Base-by-base conservation (phyloP, 2,113 vertebrate genomes). In the Neofelis nebulosa region DNA sequence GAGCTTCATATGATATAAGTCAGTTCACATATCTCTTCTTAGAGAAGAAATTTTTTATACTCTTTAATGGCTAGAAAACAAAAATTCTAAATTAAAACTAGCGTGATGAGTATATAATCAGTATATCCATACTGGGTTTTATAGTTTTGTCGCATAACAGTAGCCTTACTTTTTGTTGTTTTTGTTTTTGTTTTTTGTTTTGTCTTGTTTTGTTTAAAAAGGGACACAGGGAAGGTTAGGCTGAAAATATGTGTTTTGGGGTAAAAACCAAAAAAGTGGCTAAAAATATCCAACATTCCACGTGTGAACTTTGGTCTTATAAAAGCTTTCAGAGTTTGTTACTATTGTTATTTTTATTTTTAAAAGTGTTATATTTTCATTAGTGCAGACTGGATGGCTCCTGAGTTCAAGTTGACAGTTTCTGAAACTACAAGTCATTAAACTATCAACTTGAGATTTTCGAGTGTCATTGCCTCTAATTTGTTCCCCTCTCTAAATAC, bases 1-100 rank as follows among this genome's bases (percentile, higher is more conserved):
- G 90, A 98, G 94, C 52, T 48, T 84, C 95, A 21, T 96, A 82
- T 97, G 95, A 96, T 96, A 97, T 97, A 96, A 96, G 29, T 82
- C 93, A 97, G 55, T 97, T 92, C 94, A 98, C 88, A 76, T 97
- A 86, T 90, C 88, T 97, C 88, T 96, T 97, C 86, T 89, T 93
- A 88, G 80, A 97, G 68, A 92, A 90, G 19, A 48, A 66, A 0
- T 86, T 66, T 96, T 96, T 80, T 93, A 83, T 96, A n/a, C 55
- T 97, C 88, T 95, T 98, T 98, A 78, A 50, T 96, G n/a, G 31
- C 85, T 84, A 96, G 50, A 95, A 97, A 94, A 38, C 50, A 95
- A 31, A 78, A 82, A 89, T 95, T 94, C 68, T 95, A 91, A 50
- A 80, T 80, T 78, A 83, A 94, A 95, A 69, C 45, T 76, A 89